Evolutionary conservation across 2,797 vertebrate genomes (phyloP).

Genomic region (Oryzias sinensis): DNA sequence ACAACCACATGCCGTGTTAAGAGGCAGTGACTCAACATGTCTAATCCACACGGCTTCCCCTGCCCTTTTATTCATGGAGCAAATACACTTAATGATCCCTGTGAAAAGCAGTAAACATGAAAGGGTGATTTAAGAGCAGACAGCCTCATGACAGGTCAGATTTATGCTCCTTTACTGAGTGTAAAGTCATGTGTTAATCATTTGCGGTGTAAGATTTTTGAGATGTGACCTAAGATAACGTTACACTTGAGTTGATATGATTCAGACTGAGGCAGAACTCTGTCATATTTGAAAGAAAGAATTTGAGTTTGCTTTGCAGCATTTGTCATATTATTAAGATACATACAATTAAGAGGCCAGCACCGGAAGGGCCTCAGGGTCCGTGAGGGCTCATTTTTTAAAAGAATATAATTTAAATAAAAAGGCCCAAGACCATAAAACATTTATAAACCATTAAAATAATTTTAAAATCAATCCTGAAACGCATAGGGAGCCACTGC

Average conservation of each 20-base stretch:
- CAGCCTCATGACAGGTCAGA: neutral
- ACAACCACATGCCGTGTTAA: neutral
- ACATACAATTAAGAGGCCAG: too few relatives aligned
- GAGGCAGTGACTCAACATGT: neutral
- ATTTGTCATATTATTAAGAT: too few relatives aligned
- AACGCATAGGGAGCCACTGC: too few relatives aligned
- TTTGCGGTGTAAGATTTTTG: conserved; percentile 8
- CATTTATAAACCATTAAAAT: too few relatives aligned
- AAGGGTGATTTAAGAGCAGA: conserved; percentile 3
- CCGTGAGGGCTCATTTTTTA: too few relatives aligned
- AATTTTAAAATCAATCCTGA: too few relatives aligned
- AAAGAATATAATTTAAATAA: too few relatives aligned
- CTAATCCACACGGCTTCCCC: neutral
- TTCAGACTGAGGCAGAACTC: too few relatives aligned
- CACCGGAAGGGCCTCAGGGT: too few relatives aligned
- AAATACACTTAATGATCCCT: conserved; percentile 17
- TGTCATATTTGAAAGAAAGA: too few relatives aligned
- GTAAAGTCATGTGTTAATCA: conserved; percentile 17
- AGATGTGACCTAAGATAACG: conserved; percentile 11
- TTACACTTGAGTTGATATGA: conserved; percentile 1
- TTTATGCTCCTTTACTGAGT: conserved; percentile 4
- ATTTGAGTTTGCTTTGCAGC: too few relatives aligned
- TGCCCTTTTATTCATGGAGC: conserved; percentile 4
- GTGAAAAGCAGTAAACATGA: conserved; percentile 22
- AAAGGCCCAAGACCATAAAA: too few relatives aligned